phyloP scores from a whole-genome alignment of 2,888 invertebrate genomes.

The Amphipoea oculea region DNA sequence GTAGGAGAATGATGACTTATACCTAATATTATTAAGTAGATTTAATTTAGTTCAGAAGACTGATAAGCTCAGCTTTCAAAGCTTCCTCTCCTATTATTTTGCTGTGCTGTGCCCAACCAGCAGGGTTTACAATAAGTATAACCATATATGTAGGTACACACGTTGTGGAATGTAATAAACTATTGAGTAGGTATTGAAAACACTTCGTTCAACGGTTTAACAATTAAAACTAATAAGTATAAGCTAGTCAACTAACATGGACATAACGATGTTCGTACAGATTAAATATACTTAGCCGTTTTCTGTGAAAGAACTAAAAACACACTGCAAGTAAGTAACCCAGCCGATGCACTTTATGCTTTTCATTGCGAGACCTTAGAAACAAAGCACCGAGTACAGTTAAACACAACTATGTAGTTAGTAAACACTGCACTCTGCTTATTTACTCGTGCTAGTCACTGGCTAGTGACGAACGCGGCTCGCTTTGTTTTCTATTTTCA shows the following conservation, averaged over 20 bases:
- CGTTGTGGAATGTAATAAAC: not conserved
- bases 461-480: constrained; percentile 26
- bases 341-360: constrained; percentile 25
- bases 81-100: not conserved
- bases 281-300: constrained; percentile 37
- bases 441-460: constrained; percentile 48
- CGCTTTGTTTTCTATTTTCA: constrained; percentile 35
- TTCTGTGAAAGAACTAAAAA: constrained; percentile 33
- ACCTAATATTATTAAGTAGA: not conserved
- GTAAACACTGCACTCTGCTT: constrained; percentile 52
- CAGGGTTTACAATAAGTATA: not conserved
- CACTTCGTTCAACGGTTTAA: not conserved
- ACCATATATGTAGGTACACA: not conserved
- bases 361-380: constrained; percentile 32
- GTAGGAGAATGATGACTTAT: too few relatives aligned
- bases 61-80: not conserved
- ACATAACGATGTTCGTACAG: constrained; percentile 3
- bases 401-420: constrained; percentile 49
- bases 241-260: not conserved
- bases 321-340: constrained; percentile 33
- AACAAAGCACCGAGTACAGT: constrained; percentile 51
- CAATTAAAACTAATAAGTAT: not conserved
- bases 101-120: not conserved
- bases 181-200: not conserved
- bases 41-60: not conserved